These are phyloP conservation scores for Lycaena phlaeas DNA, from an alignment of 2,888 invertebrate species.

Conservation along the genomic window DNA sequence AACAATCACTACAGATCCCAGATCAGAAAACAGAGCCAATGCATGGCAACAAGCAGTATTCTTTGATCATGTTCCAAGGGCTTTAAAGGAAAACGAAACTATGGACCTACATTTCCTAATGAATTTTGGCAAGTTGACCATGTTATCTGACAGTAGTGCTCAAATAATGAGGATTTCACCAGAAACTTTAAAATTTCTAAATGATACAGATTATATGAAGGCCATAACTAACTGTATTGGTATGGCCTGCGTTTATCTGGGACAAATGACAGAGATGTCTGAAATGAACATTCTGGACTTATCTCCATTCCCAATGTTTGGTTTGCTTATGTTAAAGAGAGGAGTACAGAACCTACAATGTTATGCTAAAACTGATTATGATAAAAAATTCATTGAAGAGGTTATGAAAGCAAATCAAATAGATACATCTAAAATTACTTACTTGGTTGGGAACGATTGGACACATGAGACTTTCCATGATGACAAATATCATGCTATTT, in stretches of 20 bases:
- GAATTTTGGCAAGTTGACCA: slow-evolving; percentile 44
- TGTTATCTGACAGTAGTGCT: slow-evolving; percentile 30
- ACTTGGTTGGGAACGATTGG: slow-evolving; percentile 44
- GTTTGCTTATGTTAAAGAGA: slow-evolving; percentile 69
- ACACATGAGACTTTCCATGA: slow-evolving; percentile 31
- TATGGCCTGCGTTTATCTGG: slow-evolving; percentile 44
- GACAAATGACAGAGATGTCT: slow-evolving; percentile 42
- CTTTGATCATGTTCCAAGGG: slow-evolving; percentile 60
- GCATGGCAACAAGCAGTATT: slow-evolving; percentile 89
- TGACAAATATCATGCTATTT: slow-evolving; percentile 65
- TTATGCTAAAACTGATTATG: slow-evolving; percentile 40
- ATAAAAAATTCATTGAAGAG: slow-evolving; percentile 51
- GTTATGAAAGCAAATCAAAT: slow-evolving; percentile 56
- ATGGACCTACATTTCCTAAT: slow-evolving; percentile 38
- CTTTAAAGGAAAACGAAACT: slow-evolving; percentile 33
- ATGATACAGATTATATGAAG: slow-evolving; percentile 60
- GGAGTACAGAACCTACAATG: slow-evolving; percentile 59
- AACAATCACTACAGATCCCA: slow-evolving; percentile 75
- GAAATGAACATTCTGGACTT: slow-evolving; percentile 67
- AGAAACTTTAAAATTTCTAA: slow-evolving; percentile 54
- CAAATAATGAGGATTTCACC: slow-evolving; percentile 37
- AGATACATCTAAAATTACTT: slow-evolving; percentile 38
- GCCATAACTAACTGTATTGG: slow-evolving; percentile 45
- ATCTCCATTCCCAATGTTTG: slow-evolving; percentile 76
- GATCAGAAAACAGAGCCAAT: slow-evolving; percentile 47